phyloP scores from a whole-genome alignment of 2,888 invertebrate species.

The Eilema depressum region DNA sequence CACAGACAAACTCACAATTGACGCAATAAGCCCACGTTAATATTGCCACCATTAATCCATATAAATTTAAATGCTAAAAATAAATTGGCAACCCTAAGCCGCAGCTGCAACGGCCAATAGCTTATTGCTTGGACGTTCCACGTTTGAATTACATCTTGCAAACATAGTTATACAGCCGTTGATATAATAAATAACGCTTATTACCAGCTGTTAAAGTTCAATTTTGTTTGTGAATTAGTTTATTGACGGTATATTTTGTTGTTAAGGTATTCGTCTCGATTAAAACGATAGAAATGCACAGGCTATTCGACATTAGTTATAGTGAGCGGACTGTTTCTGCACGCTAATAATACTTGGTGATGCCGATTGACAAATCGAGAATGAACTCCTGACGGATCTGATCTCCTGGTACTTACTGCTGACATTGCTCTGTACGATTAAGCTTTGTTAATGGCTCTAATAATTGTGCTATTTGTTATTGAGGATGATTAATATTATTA shows the following conservation, averaged over 20 bases:
- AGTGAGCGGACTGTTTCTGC: conserved; percentile 30
- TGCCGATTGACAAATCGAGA: conserved; percentile 46
- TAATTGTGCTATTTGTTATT: conserved; percentile 1
- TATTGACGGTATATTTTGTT: conserved; percentile 11
- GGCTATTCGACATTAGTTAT: conserved; percentile 41
- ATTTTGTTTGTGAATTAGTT: conserved; percentile 32
- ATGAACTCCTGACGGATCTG: conserved; percentile 11
- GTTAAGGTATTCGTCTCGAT: conserved; percentile 46
- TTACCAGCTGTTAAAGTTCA: conserved; percentile 25
- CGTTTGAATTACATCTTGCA: conserved; percentile 70
- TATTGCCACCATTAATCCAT: conserved; percentile 72
- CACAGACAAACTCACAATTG: conserved; percentile 56
- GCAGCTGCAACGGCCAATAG: conserved; percentile 82
- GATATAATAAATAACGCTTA: conserved; percentile 24
- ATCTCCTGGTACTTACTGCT: background rate
- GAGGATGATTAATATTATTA: background rate
- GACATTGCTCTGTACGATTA: background rate
- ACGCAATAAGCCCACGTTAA: conserved; percentile 74
- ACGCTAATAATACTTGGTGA: conserved; percentile 40
- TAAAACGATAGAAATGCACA: conserved; percentile 53
- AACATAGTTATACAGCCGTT: conserved; percentile 51
- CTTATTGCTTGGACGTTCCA: conserved; percentile 77
- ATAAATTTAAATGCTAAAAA: conserved; percentile 79
- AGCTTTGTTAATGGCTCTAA: conserved; percentile 4
- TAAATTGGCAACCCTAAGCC: conserved; percentile 81